Conservation (phyloP, 2,797 vertebrate genomes). For the Falco berigora region DNA sequence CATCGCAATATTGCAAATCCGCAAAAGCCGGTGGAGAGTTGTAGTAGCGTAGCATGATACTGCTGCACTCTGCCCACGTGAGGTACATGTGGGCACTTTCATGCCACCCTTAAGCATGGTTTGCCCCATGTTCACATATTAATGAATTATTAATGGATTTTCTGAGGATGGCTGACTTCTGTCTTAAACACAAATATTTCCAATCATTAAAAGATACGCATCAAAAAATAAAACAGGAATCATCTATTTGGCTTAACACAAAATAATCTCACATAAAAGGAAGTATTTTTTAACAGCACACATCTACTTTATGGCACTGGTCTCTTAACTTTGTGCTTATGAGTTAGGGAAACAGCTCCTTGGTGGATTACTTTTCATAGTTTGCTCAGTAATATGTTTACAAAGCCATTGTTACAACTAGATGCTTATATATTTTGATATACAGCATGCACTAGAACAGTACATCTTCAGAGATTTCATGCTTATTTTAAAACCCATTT, state of each 20-base stretch:
- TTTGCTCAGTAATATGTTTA: conserved; percentile 70
- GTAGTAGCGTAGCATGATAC: not conserved
- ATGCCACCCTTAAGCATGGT: not conserved
- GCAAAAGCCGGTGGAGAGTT: not conserved
- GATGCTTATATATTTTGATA: conserved; percentile 70
- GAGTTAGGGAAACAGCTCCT: conserved; percentile 67
- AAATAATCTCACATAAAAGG: conserved; percentile 53
- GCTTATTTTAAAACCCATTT: conserved; percentile 63
- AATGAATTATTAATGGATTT: not conserved
- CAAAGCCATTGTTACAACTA: conserved; percentile 65
- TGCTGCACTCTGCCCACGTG: not conserved
- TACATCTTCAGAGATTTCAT: conserved; percentile 69
- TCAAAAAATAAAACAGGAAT: conserved; percentile 18
- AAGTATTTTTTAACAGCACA: conserved; percentile 63
- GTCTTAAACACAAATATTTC: conserved; percentile 7
- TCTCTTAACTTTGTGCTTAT: conserved; percentile 65
- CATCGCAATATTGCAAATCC: not conserved
- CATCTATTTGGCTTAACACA: conserved; percentile 15
- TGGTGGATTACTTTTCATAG: conserved; percentile 73
- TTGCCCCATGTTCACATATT: not conserved
- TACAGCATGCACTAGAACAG: conserved; percentile 47
- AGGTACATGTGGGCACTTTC: not conserved
- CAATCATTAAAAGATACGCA: not conserved
- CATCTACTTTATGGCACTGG: conserved; percentile 62
- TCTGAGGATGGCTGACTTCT: not conserved